Percentiles rank a stretch among this genome's conserved stretches.
phyloP scores from a whole-genome alignment of 2,797 vertebrate genomes.

The Synanceia verrucosa region DNA sequence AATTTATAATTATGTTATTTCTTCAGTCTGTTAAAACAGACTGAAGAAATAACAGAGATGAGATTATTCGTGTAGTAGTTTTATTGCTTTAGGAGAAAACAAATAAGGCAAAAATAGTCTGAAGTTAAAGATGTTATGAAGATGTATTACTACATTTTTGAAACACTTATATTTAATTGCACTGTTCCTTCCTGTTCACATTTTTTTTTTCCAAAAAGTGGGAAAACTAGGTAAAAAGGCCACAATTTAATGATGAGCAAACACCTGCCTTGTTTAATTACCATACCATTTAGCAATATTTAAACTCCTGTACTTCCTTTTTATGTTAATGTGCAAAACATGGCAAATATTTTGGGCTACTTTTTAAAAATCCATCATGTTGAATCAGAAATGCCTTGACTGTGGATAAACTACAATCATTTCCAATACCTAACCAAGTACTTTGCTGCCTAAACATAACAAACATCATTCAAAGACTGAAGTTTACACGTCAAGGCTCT shows the following conservation, averaged over 20 bases:
- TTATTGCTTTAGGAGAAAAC: neutral
- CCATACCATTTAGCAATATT: neutral
- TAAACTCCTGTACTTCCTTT: neutral
- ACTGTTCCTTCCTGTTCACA: neutral
- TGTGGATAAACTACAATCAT: too few species aligned
- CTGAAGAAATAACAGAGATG: too few species aligned
- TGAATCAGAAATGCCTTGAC: too few species aligned
- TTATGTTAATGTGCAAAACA: too few species aligned
- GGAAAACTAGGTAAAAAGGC: neutral
- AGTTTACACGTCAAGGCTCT: too few species aligned
- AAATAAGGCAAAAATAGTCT: neutral
- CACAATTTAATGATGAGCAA: neutral
- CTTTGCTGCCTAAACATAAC: too few species aligned
- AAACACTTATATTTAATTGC: neutral
- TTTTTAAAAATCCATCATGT: too few species aligned
- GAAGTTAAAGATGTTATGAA: neutral
- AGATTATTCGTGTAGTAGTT: neutral
- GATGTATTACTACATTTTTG: neutral
- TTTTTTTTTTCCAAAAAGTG: neutral
- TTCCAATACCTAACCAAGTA: too few species aligned
- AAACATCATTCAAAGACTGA: too few species aligned
- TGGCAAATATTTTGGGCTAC: too few species aligned
- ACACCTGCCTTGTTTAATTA: neutral
- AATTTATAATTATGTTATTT: too few species aligned
- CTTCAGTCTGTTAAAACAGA: neutral